Conservation (phyloP, 2,797 vertebrate species). For the Thaleichthys pacificus region DNA sequence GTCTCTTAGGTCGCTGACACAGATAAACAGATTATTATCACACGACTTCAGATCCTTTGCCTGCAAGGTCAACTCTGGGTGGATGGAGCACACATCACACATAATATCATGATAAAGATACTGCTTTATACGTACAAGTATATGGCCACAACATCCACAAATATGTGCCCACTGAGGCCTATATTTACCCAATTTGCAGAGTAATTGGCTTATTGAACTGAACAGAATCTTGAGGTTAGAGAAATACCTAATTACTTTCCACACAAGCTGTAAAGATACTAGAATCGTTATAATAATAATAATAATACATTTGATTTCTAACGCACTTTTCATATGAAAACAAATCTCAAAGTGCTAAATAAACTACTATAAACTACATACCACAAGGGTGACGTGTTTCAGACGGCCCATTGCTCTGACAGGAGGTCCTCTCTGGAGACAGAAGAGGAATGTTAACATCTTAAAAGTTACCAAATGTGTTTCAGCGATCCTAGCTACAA, state of each 20-base stretch:
- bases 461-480: background rate
- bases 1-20: constrained; percentile 16
- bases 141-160: background rate
- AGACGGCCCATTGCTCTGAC: background rate
- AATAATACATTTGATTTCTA: no score
- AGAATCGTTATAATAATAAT: no score
- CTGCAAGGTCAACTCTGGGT: constrained; percentile 35
- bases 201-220: no score
- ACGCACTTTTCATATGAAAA: no score
- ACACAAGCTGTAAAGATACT: no score
- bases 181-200: no score
- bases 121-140: background rate
- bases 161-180: background rate
- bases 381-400: background rate
- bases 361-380: background rate
- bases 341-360: no score
- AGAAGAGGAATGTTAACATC: no score
- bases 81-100: background rate
- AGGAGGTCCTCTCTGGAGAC: background rate
- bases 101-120: background rate
- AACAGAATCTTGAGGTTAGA: background rate
- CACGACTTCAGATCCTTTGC: constrained; percentile 21
- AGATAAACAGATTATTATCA: constrained; percentile 9
- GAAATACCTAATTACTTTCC: background rate
- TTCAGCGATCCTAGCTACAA: background rate